Conservation (phyloP, 2,113 vertebrate genomes). For the Colius striatus region DNA sequence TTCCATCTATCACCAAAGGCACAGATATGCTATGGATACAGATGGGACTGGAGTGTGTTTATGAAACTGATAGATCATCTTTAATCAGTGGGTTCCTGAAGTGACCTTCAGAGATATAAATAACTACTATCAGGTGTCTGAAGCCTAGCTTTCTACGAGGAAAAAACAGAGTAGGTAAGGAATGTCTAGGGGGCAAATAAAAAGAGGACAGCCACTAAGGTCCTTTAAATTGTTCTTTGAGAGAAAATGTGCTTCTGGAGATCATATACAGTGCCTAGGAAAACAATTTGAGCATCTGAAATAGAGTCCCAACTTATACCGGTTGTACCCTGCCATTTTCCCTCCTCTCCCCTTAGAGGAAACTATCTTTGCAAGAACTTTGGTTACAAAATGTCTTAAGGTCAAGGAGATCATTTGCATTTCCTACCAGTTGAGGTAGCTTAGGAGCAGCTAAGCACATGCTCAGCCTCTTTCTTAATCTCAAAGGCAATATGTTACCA, state of each 20-base stretch:
- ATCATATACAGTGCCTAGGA: not conserved
- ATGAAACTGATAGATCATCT: constrained; percentile 56
- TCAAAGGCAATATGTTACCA: not conserved
- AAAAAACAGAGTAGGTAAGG: not conserved
- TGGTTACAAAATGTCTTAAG: not conserved
- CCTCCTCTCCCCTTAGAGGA: not conserved
- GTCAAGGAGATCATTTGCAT: not conserved
- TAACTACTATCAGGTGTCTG: not conserved
- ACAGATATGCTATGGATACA: not conserved
- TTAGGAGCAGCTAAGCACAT: not conserved
- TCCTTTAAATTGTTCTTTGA: not conserved
- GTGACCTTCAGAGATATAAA: constrained; percentile 34
- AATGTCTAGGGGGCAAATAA: not conserved
- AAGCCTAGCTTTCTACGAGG: not conserved
- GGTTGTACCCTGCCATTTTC: not conserved
- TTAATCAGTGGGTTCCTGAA: not conserved
- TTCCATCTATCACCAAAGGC: not conserved
- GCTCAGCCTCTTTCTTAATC: not conserved
- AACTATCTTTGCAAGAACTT: not conserved
- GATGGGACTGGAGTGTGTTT: not conserved
- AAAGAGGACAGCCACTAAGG: not conserved
- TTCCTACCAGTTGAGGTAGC: not conserved
- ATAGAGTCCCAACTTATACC: not conserved
- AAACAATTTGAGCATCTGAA: not conserved
- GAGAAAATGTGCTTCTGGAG: not conserved